Base-by-base conservation (phyloP, 1,140 invertebrate genomes). In the Drosophila jambulina region DNA sequence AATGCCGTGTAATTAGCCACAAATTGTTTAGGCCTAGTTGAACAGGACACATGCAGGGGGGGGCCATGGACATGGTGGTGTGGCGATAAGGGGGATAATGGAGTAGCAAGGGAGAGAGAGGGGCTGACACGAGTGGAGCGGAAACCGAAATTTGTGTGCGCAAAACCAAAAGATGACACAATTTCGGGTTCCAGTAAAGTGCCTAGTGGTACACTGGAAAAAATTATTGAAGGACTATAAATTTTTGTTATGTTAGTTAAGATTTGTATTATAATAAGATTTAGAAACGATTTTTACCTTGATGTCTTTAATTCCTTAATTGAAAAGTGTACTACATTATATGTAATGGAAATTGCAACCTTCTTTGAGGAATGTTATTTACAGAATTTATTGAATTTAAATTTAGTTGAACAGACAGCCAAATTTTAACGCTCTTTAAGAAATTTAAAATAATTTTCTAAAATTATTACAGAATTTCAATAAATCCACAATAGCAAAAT, bases 11-110 rank as follows among this genome's bases (percentile, higher is more conserved):
- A 88, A 88, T 88, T 88, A 88, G 85, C 85, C 85, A 91, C 85
- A 88, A 88, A 88, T 88, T 88, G 85, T 88, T 91, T 88, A 82
- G 86, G 85, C 85, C 85, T 79, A 85, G 85, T 85, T 85, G 86
- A 76, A 72, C 78, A 78, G 67, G 67, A 70, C 75, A 58, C 62
- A 51, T 36, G 23, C 65, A 68, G 61, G 21, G 29, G 29, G 15
- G 27, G n/a, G 23, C 10, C 38, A 36, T 32, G 40, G 38, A 63
- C 19, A 43, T 12, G 21, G 23, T 25, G 25, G 23, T n/a, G n/a
- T n/a, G 23, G n/a, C 7, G 6, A 25, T 17, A 19, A 12, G 12
- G 23, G 32, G n/a, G 13, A 23, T 48, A 48, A 48, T 25, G 46
- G 46, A 48, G 46, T 27, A 36, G 36, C 2, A 2, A 53, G 19